Base-by-base conservation (phyloP, 2,113 vertebrate species). In the Epinephelus lanceolatus region DNA sequence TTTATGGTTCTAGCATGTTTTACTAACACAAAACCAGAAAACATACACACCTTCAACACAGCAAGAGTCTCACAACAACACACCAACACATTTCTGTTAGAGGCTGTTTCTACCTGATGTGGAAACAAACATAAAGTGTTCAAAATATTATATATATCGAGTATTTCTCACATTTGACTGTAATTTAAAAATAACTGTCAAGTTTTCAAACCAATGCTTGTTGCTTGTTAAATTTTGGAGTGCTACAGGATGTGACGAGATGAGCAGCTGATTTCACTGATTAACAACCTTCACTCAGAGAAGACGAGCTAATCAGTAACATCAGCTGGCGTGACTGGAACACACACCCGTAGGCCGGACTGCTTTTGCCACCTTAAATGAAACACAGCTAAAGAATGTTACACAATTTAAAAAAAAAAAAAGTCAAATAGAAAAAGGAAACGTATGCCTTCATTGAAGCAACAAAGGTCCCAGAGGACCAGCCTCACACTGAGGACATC, bases 181-280 rank as follows among this genome's bases (percentile, higher is more conserved):
- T 59, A 9, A 60, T 42, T 37, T 60, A 18, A 77, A 77, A 37
- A 51, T 66, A 61, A 80, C 40, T 47, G 19, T 2, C 21, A 40
- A 2, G 52, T 33, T 70, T 71, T 74, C 49, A 56, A 63, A 2
- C 72, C 30, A 2, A 0, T 0, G 21, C 71, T 19, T 19, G 27
- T 11, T 37, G 7, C 2, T 0, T 23, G 47, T 70, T 81, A 73
- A 21, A 53, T 77, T 42, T 57, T 45, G 23, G 60, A 9, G 52
- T n/a, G 68, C 61, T 57, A 37, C 42, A 77, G 18, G 55, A 68
- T 23, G 76, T 83, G 80, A 70, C 71, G 52, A 10, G 81, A 73
- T 77, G 57, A 71, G 40, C 76, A 74, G 68, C 72, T 74, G 57
- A 70, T 72, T 68, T 76, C 49, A n/a, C 76, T 76, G 45, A 81